A percentile compares a stretch with the other conserved stretches of the same genome.
Conservation (phyloP, 2,888 invertebrate genomes). For the Neoitamus cyanurus region DNA sequence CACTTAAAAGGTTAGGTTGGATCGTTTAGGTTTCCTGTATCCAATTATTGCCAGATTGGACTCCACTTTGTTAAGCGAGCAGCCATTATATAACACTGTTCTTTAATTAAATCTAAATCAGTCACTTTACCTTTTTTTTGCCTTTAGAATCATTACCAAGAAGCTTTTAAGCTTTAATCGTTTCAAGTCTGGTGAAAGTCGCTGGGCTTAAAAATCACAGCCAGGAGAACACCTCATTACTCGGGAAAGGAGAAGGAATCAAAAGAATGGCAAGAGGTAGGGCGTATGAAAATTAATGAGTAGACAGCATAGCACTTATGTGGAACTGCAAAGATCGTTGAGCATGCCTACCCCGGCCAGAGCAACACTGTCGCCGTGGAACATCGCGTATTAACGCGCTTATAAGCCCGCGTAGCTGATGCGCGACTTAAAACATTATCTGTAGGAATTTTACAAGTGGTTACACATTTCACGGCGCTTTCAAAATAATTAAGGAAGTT, state of each 20-base stretch:
- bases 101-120: neutral
- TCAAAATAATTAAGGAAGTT: neutral
- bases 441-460: neutral
- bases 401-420: neutral
- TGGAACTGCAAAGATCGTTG: neutral
- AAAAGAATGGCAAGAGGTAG: neutral
- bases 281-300: neutral
- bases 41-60: neutral
- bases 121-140: neutral
- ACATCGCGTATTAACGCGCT: neutral
- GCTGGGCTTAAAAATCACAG: neutral
- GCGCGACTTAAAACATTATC: neutral
- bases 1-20: neutral
- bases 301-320: neutral
- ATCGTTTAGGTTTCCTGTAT: neutral
- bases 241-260: neutral
- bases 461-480: neutral
- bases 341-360: neutral
- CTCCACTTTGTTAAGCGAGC: neutral
- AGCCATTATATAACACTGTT: neutral
- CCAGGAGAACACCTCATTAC: neutral
- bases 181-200: neutral
- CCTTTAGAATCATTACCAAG: neutral
- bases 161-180: neutral
- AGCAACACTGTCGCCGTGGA: neutral